Base-by-base conservation (phyloP, 2,113 vertebrate genomes). In the Aplodontia rufa region DNA sequence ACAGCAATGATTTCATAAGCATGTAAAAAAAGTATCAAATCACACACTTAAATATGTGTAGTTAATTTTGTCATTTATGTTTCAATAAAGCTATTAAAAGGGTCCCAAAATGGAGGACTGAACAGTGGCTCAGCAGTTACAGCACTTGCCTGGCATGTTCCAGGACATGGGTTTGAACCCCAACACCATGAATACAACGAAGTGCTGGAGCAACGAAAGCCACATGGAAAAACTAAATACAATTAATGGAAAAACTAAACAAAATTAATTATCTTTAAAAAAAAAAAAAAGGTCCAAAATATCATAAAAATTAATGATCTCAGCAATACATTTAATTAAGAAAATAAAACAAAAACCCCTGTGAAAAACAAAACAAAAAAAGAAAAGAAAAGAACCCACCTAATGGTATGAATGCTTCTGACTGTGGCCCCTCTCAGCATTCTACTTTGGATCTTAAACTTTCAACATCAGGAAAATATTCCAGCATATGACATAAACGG, bases 1-100 rank as follows among this genome's bases (percentile, higher is more conserved):
- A 60, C 28, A 19, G 26, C 22, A 42, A 66, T 0, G 5, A 47
- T 24, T 24, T 37, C 30, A 20, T 2, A 37, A 4, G 24, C 2
- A 20, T n/a, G 17, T 8, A 55, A 37, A 55, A 37, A 42, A 81
- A 30, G 4, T 5, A 58, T 80, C 71, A 68, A 37, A n/a, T 2
- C 1, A 11, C 7, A 66, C 6, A 6, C 9, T 60, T 40, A 62
- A 53, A 37, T 35, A 53, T 6, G 0, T 53, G 16, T 5, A 80
- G 32, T 47, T 68, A 9, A n/a, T 72, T 60, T n/a, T 83, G 6
- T 84, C 40, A 16, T 14, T 75, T 55, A 47, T 16, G 24, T 8
- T 14, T 4, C 16, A 84, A 16, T 26, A 66, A 66, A 66, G 9
- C 30, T 82, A 13, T 24, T 55, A 32, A 51, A 62, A n/a, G n/a